Evolutionary conservation across 2,797 vertebrate species (phyloP).

Genomic region (Macrochelys suwanniensis): DNA sequence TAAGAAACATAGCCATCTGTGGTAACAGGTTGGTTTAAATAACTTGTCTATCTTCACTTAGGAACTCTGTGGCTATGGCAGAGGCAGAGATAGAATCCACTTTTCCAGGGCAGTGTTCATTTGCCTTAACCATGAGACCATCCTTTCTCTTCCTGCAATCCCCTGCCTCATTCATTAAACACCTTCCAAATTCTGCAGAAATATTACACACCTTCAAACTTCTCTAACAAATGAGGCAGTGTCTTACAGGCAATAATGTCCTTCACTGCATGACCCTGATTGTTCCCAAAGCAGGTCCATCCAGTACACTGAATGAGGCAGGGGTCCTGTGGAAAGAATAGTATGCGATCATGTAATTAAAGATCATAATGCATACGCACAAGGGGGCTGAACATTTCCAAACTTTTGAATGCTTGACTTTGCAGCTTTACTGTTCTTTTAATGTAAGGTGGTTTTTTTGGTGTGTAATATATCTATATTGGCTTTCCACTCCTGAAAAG

Average conservation of each 20-base stretch:
- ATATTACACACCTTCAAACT: background rate
- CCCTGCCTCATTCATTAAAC: background rate
- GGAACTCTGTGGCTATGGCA: background rate
- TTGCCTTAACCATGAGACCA: background rate
- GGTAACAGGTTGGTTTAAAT: background rate
- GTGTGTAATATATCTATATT: slow-evolving; percentile 24
- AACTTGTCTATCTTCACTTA: background rate
- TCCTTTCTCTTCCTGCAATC: background rate
- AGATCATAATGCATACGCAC: background rate
- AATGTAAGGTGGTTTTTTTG: background rate
- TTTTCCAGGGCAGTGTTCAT: background rate
- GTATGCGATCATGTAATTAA: rapidly evolving
- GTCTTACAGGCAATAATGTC: background rate
- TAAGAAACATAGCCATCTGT: background rate
- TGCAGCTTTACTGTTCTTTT: background rate
- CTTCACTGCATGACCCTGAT: background rate
- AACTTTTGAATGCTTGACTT: slow-evolving; percentile 20
- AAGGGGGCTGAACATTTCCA: background rate
- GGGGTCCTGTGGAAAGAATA: background rate
- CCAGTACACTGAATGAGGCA: background rate
- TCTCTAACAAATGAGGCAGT: background rate
- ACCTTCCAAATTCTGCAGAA: background rate
- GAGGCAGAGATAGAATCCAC: background rate
- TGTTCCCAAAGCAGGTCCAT: background rate
- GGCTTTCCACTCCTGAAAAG: slow-evolving; percentile 50